These are phyloP conservation scores for Catamblyrhynchus diadema DNA, from an alignment of 2,797 vertebrate genomes.

Conservation along the genomic window DNA sequence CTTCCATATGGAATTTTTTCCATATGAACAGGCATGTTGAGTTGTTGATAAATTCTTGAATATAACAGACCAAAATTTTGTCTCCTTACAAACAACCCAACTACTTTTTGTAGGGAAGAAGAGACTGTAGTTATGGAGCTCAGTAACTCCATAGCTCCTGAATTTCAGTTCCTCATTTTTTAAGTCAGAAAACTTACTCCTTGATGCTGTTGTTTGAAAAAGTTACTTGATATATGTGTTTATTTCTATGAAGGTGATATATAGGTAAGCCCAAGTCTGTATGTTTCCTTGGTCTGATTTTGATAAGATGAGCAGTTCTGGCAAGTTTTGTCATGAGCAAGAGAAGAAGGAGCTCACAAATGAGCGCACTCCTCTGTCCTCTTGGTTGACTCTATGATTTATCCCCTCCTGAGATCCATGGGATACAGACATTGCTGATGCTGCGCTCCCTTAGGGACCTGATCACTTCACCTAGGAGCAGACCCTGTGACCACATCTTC, in stretches of 20 bases:
- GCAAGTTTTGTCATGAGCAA: background rate
- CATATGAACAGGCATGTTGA: background rate
- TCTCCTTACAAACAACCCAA: background rate
- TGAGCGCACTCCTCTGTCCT: background rate
- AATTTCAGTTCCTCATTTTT: background rate
- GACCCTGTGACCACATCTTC: background rate
- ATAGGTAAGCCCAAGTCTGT: background rate
- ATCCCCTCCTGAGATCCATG: background rate
- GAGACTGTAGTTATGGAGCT: background rate
- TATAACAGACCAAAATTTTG: background rate
- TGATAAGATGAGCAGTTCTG: background rate
- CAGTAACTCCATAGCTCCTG: background rate
- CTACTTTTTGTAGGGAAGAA: background rate
- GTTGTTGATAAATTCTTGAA: background rate
- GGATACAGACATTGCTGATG: background rate
- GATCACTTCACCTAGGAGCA: background rate
- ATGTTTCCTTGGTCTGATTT: background rate
- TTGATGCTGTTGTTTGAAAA: background rate
- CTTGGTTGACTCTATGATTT: background rate
- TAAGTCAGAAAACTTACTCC: background rate
- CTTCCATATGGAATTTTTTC: background rate
- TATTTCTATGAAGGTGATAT: background rate
- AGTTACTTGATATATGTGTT: background rate
- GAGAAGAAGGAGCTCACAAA: background rate
- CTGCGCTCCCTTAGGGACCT: background rate